A percentile compares a stretch with the other conserved stretches of the same genome.
phyloP scores from a whole-genome alignment of 2,888 invertebrate species.

The Tipula vernalis region DNA sequence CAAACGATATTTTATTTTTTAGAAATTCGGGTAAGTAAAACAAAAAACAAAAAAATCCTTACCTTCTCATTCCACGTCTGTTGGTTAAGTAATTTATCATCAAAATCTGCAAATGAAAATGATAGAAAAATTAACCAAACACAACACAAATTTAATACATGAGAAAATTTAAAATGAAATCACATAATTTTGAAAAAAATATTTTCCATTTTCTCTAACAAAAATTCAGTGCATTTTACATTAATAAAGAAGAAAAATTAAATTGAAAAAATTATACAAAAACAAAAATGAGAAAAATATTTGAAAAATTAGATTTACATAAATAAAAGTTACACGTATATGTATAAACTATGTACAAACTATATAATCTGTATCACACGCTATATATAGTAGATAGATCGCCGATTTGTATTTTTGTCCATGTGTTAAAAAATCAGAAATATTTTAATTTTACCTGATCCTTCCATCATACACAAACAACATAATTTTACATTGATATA shows the following conservation, averaged over 20 bases:
- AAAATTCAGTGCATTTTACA: constrained; percentile 5
- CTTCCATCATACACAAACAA: background rate
- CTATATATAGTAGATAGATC: background rate
- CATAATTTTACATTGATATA: background rate
- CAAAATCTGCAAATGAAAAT: constrained; percentile 34
- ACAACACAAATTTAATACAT: background rate
- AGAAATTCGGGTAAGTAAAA: no score
- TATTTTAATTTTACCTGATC: background rate
- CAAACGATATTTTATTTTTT: no score
- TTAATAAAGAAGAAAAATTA: background rate
- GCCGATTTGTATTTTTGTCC: background rate
- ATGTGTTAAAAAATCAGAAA: background rate
- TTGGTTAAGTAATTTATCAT: constrained; percentile 34
- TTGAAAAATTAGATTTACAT: background rate
- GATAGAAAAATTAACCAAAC: constrained; percentile 14
- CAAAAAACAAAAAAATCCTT: constrained; percentile 17
- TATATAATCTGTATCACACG: background rate
- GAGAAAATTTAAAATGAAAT: background rate
- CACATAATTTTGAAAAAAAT: background rate
- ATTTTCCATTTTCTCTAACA: background rate
- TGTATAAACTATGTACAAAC: background rate
- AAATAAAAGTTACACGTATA: background rate
- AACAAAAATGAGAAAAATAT: background rate
- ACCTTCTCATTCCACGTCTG: constrained; percentile 37
- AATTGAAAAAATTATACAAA: background rate